Conservation (phyloP, 2,797 vertebrate species). For the Leptodactylus fallax region DNA sequence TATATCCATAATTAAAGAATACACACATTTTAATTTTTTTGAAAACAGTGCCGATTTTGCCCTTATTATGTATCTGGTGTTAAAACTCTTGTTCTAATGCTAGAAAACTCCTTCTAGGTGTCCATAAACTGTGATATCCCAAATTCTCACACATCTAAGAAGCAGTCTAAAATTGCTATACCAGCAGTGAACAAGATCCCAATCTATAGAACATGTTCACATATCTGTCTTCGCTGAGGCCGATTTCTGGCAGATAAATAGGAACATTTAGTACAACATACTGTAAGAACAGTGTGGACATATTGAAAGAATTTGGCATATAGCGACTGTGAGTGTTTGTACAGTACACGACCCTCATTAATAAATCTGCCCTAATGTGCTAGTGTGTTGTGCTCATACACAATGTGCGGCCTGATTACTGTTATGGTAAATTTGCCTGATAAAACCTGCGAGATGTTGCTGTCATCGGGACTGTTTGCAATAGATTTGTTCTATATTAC, state of each 20-base stretch:
- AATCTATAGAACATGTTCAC: background rate
- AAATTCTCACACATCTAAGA: background rate
- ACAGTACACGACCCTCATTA: conserved; percentile 28
- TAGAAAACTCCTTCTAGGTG: too few relatives aligned
- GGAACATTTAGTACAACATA: conserved; percentile 25
- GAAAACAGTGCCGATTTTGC: too few relatives aligned
- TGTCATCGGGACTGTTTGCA: conserved; percentile 29
- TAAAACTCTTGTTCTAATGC: too few relatives aligned
- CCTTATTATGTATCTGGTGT: too few relatives aligned
- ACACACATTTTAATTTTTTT: too few relatives aligned
- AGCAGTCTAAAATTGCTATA: background rate
- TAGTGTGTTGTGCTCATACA: background rate
- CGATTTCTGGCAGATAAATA: conserved; percentile 17
- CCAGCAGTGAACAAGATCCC: background rate
- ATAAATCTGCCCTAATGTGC: conserved; percentile 19
- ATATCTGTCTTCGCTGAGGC: background rate
- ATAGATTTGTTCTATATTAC: conserved; percentile 4
- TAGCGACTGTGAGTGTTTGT: background rate
- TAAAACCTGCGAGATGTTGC: background rate
- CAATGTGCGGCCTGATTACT: background rate
- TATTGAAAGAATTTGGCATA: conserved; percentile 1
- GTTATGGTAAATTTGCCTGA: conserved; percentile 8
- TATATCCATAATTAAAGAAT: too few relatives aligned
- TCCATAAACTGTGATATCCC: background rate
- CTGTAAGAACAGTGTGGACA: background rate